Base-by-base conservation (phyloP, 2,797 vertebrate species). In the Stomatorhinus walkeri region DNA sequence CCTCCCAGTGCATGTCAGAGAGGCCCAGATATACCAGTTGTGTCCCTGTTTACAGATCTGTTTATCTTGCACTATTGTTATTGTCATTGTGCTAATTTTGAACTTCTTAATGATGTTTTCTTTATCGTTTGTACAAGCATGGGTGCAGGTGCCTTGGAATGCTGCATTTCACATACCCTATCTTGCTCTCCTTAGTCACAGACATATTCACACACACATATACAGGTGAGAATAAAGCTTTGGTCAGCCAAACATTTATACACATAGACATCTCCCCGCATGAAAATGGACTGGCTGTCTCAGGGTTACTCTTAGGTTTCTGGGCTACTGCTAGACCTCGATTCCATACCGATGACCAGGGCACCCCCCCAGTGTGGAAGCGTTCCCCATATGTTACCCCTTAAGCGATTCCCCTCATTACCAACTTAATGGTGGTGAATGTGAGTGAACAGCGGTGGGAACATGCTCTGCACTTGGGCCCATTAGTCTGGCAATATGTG, bases 401-500 rank as follows among this genome's bases (percentile, higher is more conserved):
- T 52, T 64, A 88, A 85, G 81, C 22, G 36, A 64, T 36, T n/a
- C 22, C 81, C 46, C 28, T 84, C 54, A 86, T 86, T 86, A 56
- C 85, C 49, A 24, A 24, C 49, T 56, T 32, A 54, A 86, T 56
- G 54, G 87, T 59, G 19, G 32, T 24, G 36, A 22, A 46, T 56
- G 87, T 46, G 54, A 64, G 54, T 54, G 51, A 59, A 48, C 19
- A 24, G 49, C 0, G 16, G 51, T 6, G 6, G 52, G 51, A 40
- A 19, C 49, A 14, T 28, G 49, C 10, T 56, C 32, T 40, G 52
- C 85, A 52, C 51, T 28, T 8, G 51, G 49, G 51, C 6, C 85
- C 51, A 84, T 84, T 84, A 84, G 81, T 49, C 46, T 43, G 49
- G 4, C 85, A 86, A 49, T 19, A 86, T 28, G 24, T 32, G 28